Evolutionary conservation across 2,888 invertebrate genomes (phyloP), one percentile per base, ranked within the genome.

Genomic region (Eumacrocentrus americanus): DNA sequence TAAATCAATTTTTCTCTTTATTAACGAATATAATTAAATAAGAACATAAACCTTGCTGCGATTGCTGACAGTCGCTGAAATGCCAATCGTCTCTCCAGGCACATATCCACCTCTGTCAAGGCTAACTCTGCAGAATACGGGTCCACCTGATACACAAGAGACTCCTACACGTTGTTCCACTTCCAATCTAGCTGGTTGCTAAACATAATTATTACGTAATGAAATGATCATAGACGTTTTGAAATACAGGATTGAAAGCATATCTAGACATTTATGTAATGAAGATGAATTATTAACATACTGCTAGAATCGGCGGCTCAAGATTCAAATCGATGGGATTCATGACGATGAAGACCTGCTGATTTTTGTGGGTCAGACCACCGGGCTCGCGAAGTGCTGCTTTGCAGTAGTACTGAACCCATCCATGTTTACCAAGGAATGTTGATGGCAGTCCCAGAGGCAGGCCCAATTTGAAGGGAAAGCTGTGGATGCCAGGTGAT

Each of bases 271-370:
- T n/a, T 47, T 57, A 42, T 12, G 3, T 37, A 12, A 23, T 16
- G 34, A 38, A 14, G n/a, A n/a, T n/a, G n/a, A n/a, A n/a, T n/a
- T n/a, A n/a, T n/a, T n/a, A 61, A 86, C 89, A 89, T 83, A 95
- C 95, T 78, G 94, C 88, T 67, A 95, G 83, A 69, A 93, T 89
- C 5, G 93, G 89, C 38, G 94, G 93, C 78, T 95, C 95, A 79
- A 92, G 82, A 82, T 95, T 95, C 72, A 95, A 84, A 81, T 95
- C 95, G 68, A 95, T 94, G 3, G 95, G 95, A 81, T 94, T 95
- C 95, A 95, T 95, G 2, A 95, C 94, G 73, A 95, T 94, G 81
- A 95, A 95, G n/a, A 95, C 95, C 82, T 95, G 95, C 80, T 95
- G 95, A 79, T 95, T 95, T 81, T 95, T 95, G 78, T 95, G 95